A percentile compares a stretch with the other conserved stretches of the same genome.
phyloP scores from a whole-genome alignment of 2,888 invertebrate species.

The Drosophila peninsularis region DNA sequence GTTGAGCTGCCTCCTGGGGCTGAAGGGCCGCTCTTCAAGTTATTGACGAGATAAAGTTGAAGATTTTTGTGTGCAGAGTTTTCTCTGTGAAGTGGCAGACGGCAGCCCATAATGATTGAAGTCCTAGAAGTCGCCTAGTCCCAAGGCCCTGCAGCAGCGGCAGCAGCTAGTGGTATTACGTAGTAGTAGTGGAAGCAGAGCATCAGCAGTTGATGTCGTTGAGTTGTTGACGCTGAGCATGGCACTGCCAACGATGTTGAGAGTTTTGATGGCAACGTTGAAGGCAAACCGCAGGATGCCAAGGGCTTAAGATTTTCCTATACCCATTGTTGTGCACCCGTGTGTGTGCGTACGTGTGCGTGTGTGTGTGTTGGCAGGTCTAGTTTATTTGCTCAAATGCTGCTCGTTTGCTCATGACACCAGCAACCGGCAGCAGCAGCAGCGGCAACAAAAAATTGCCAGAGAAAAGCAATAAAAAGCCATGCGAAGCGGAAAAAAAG shows the following conservation, averaged over 20 bases:
- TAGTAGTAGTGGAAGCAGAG: constrained; percentile 10
- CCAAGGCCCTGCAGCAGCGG: background rate
- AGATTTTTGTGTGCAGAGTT: constrained; percentile 77
- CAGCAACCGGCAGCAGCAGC: constrained; percentile 53
- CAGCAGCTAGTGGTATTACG: constrained; percentile 1
- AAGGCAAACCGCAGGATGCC: constrained; percentile 55
- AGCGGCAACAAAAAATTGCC: constrained; percentile 29
- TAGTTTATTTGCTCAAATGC: constrained; percentile 77
- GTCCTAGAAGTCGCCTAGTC: constrained; percentile 24
- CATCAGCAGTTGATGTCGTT: constrained; percentile 46
- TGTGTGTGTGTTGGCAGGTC: constrained; percentile 52
- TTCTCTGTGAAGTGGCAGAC: constrained; percentile 76
- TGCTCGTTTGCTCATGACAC: constrained; percentile 79
- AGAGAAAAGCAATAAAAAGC: constrained; percentile 75
- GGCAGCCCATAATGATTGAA: constrained; percentile 71
- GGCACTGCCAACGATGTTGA: constrained; percentile 35
- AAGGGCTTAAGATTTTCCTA: constrained; percentile 48
- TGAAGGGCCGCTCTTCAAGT: constrained; percentile 66
- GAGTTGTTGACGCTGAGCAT: constrained; percentile 53
- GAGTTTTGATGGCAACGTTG: constrained; percentile 47
- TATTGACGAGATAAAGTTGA: constrained; percentile 80
- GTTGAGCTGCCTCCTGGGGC: constrained; percentile 15
- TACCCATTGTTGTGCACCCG: constrained; percentile 26
- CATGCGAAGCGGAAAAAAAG: constrained; percentile 71
- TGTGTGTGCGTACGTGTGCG: constrained; percentile 10